Percentiles rank a stretch among this genome's conserved stretches.
These are phyloP conservation scores for Balaenoptera acutorostrata DNA, from an alignment of 2,113 vertebrate genomes.

Conservation along the genomic window DNA sequence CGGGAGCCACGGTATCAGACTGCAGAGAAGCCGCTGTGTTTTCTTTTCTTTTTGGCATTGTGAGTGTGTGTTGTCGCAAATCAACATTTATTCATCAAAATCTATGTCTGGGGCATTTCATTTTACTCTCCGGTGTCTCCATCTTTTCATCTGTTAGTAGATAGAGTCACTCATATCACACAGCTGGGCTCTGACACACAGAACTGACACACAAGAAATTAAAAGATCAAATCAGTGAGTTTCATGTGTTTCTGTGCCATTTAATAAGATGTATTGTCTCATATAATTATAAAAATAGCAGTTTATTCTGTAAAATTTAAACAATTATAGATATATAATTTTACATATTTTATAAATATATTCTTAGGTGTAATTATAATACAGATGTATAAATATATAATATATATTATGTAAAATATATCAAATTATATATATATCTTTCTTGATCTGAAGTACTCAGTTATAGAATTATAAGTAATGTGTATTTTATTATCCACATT, in stretches of 20 bases:
- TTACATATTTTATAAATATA: neutral
- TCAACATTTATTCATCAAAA: neutral
- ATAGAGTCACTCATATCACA: fast-evolving
- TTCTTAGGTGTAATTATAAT: neutral
- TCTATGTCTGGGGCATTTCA: fast-evolving
- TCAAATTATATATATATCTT: neutral
- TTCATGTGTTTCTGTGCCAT: neutral
- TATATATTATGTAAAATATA: neutral
- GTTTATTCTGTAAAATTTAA: neutral
- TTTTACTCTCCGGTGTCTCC: neutral
- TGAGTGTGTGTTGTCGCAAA: neutral
- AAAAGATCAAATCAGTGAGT: neutral
- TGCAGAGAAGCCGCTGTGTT: fast-evolving
- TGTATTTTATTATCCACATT: neutral
- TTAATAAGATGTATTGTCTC: neutral
- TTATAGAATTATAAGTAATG: neutral
- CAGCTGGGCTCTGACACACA: fast-evolving
- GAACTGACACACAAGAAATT: neutral
- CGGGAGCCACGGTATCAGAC: fast-evolving
- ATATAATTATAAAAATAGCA: neutral
- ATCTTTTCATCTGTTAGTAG: neutral
- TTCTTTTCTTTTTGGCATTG: neutral
- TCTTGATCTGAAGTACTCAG: neutral
- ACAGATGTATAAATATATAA: neutral
- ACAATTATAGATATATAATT: neutral